Percentiles rank a stretch among this genome's conserved stretches.
Conservation (phyloP, 2,888 invertebrate genomes). For the Ennomos quercinarius region DNA sequence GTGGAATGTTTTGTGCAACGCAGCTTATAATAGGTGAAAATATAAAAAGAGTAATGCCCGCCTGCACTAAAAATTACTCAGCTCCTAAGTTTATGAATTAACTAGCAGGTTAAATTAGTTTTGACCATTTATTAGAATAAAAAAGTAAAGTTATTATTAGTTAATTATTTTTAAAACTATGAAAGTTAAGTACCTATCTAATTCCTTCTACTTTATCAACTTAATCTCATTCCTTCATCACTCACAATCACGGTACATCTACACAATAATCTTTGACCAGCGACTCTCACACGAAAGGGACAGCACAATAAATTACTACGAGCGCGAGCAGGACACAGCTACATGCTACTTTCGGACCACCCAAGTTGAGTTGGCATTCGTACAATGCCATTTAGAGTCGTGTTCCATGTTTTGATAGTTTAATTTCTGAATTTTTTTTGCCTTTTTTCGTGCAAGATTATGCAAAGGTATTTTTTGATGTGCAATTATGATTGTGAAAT, state of each 20-base stretch:
- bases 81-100: no score
- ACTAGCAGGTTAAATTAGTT: no score
- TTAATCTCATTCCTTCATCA: constrained; percentile 21
- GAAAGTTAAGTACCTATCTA: neutral
- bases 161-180: no score
- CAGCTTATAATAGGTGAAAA: no score
- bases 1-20: no score
- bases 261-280: constrained; percentile 66
- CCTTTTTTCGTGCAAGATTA: constrained; percentile 32
- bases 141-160: no score
- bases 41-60: no score
- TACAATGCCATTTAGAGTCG: constrained; percentile 61
- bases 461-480: constrained; percentile 41
- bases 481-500: constrained; percentile 37
- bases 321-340: constrained; percentile 48
- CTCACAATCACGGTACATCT: constrained; percentile 35
- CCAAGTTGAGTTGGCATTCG: constrained; percentile 74
- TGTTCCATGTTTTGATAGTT: constrained; percentile 69
- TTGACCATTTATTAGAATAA: no score
- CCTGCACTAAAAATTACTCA: no score
- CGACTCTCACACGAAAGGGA: constrained; percentile 38
- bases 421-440: constrained; percentile 51
- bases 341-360: constrained; percentile 67
- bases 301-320: constrained; percentile 22
- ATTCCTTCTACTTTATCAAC: constrained; percentile 4